Conservation (phyloP, 2,113 vertebrate species). For the Toxotes chatareus region DNA sequence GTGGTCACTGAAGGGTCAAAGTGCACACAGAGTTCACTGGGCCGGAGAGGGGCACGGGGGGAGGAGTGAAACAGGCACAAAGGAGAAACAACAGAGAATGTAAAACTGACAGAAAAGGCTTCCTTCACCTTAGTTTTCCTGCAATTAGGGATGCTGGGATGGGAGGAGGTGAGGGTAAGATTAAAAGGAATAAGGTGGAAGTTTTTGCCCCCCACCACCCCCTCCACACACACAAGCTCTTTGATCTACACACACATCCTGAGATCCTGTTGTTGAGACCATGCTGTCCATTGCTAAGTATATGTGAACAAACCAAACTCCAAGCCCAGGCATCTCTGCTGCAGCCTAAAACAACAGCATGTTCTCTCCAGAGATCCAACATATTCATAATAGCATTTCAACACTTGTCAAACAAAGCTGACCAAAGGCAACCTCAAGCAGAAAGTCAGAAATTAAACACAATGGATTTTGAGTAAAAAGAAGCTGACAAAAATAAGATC, state of each 20-base stretch:
- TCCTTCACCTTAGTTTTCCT: constrained; percentile 74
- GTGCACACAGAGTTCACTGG: constrained; percentile 81
- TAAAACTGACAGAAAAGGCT: constrained; percentile 54
- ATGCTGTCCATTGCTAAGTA: constrained; percentile 38
- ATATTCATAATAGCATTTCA: constrained; percentile 56
- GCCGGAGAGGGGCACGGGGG: constrained; percentile 61
- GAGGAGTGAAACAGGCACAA: constrained; percentile 69
- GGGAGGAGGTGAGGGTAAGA: constrained; percentile 62
- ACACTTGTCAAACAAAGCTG: constrained; percentile 46
- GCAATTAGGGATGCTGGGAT: constrained; percentile 62
- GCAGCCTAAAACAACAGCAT: constrained; percentile 34
- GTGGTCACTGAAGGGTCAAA: constrained; percentile 79
- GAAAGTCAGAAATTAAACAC: constrained; percentile 41
- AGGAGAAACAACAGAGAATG: constrained; percentile 72
- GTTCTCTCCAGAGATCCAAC: constrained; percentile 56
- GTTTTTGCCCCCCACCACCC: constrained; percentile 43
- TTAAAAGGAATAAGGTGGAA: constrained; percentile 63
- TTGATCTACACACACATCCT: constrained; percentile 61
- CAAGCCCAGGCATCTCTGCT: constrained; percentile 1
- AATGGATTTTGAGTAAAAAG: constrained; percentile 41
- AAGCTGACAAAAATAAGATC: constrained; percentile 38
- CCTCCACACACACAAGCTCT: constrained; percentile 42
- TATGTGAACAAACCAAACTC: constrained; percentile 49
- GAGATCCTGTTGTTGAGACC: constrained; percentile 45
- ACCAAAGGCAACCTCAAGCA: constrained; percentile 35